These are phyloP conservation scores for Castor canadensis DNA, from an alignment of 2,113 vertebrate genomes.

Conservation along the genomic window DNA sequence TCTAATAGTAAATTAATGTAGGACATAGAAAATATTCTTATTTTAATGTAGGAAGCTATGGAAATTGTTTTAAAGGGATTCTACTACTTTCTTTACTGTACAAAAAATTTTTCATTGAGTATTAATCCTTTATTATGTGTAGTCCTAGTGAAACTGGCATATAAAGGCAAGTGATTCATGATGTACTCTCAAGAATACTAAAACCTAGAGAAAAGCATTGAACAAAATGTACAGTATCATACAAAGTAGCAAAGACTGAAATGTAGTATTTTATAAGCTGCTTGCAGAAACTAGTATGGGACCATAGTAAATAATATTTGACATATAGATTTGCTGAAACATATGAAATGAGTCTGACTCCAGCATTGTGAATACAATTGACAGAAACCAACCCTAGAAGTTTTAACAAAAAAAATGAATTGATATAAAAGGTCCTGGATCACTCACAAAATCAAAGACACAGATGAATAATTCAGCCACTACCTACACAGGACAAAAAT, in stretches of 20 bases:
- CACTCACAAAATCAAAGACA: background rate
- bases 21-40: background rate
- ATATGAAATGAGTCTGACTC: background rate
- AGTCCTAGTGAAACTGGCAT: background rate
- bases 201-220: background rate
- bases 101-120: background rate
- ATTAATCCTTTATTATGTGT: background rate
- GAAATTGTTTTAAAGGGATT: background rate
- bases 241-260: background rate
- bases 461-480: background rate
- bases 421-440: background rate
- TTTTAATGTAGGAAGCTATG: background rate
- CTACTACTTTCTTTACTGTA: background rate
- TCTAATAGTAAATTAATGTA: background rate
- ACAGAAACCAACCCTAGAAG: background rate
- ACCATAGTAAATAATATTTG: background rate
- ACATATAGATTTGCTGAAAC: background rate
- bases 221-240: background rate
- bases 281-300: background rate
- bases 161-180: background rate
- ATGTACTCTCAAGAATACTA: background rate
- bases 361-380: background rate
- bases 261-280: background rate
- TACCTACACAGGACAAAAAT: background rate
- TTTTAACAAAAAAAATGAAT: background rate